These are phyloP conservation scores for Oreochromis grahami DNA, from an alignment of 2,797 vertebrate species.

Conservation along the genomic window DNA sequence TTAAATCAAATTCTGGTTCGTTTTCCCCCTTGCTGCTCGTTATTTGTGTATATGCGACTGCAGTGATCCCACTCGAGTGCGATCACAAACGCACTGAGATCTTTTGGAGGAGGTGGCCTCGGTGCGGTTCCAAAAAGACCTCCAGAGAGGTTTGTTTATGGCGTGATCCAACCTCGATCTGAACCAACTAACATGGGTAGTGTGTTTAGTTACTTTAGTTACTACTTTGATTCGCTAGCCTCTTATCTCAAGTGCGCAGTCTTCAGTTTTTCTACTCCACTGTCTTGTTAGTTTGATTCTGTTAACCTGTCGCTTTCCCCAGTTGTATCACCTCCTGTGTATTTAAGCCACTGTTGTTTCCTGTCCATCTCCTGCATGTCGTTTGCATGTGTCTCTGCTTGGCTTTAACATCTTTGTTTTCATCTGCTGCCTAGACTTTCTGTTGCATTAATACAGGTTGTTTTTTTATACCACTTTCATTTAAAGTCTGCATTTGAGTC, in stretches of 20 bases:
- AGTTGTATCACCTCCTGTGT: neutral
- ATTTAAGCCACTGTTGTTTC: neutral
- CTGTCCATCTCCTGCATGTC: neutral
- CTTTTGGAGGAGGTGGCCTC: neutral
- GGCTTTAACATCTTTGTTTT: neutral
- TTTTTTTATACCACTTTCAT: neutral
- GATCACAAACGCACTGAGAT: neutral
- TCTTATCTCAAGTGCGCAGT: neutral
- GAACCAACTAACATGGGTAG: neutral
- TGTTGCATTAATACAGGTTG: neutral
- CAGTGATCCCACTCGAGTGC: neutral
- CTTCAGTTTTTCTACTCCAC: neutral
- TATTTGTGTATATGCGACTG: accelerated
- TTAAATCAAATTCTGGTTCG: neutral
- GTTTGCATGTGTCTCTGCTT: neutral
- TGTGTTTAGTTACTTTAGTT: neutral
- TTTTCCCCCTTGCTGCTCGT: neutral
- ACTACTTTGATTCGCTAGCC: neutral
- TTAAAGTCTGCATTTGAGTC: neutral
- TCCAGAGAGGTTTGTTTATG: neutral
- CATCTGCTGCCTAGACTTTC: neutral
- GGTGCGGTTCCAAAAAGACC: neutral
- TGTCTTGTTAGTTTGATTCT: neutral
- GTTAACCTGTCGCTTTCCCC: neutral
- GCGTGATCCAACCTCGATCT: accelerated